phyloP scores from a whole-genome alignment of 2,113 vertebrate genomes.

The Calypte anna region DNA sequence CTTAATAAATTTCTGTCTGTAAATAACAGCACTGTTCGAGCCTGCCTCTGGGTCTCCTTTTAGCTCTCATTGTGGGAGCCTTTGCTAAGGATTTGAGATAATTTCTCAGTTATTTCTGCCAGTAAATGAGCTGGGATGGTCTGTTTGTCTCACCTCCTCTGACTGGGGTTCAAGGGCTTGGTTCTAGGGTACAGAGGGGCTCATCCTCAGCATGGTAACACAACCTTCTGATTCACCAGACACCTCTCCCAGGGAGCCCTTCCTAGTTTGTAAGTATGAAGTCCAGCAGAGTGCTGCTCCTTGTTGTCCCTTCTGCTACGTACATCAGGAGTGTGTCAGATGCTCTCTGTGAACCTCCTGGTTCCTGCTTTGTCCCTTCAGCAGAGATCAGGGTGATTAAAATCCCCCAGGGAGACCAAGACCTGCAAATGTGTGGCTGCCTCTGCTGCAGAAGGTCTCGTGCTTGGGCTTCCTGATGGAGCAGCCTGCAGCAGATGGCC shows the following conservation, averaged over 20 bases:
- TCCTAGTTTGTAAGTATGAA: fast-evolving
- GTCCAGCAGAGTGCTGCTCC: neutral
- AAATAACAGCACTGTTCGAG: neutral
- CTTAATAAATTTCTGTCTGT: neutral
- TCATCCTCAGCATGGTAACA: neutral
- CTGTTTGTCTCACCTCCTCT: neutral
- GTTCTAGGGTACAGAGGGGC: neutral
- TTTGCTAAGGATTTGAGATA: neutral
- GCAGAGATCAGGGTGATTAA: neutral
- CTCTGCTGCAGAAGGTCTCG: neutral
- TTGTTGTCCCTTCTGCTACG: fast-evolving
- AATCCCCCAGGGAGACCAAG: neutral
- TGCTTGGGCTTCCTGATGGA: neutral
- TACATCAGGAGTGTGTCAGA: neutral
- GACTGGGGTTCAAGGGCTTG: neutral
- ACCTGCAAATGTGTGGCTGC: neutral
- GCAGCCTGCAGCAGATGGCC: neutral
- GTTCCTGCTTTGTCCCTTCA: neutral
- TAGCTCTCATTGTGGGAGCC: neutral
- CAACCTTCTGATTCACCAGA: neutral
- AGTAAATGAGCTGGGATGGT: neutral
- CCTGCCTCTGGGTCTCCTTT: neutral
- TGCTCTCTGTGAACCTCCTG: neutral
- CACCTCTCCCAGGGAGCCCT: neutral
- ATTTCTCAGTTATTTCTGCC: neutral